Percentiles rank a stretch among this genome's conserved stretches.
These are phyloP conservation scores for Lampropteryx suffumata DNA, from an alignment of 2,888 invertebrate genomes.

Conservation along the genomic window DNA sequence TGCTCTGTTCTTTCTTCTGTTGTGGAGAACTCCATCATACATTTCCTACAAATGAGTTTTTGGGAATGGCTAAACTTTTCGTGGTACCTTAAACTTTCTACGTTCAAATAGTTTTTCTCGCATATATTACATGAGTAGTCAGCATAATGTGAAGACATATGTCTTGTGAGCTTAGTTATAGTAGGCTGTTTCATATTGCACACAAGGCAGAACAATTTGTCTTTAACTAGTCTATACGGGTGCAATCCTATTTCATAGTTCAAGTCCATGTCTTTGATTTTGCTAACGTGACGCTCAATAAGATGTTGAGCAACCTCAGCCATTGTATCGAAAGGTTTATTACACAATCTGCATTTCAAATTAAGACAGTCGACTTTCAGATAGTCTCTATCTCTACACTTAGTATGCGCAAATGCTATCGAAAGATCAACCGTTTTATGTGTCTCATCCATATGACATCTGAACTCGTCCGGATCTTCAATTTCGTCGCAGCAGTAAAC, in stretches of 20 bases:
- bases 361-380: conserved; percentile 61
- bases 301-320: conserved; percentile 48
- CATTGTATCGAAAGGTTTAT: conserved; percentile 39
- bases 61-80: conserved; percentile 21
- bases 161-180: conserved; percentile 36
- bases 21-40: conserved; percentile 34
- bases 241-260: conserved; percentile 24
- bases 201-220: conserved; percentile 22
- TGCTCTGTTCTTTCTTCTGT: conserved; percentile 54
- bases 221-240: conserved; percentile 25
- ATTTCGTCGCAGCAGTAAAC: conserved; percentile 68
- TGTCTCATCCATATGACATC: conserved; percentile 54
- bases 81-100: conserved; percentile 15
- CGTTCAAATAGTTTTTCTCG: conserved; percentile 23
- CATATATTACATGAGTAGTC: conserved; percentile 38
- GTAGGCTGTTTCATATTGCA: conserved; percentile 23
- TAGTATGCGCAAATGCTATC: conserved; percentile 45
- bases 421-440: conserved; percentile 50
- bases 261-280: conserved; percentile 12
- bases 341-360: conserved; percentile 54
- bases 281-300: conserved; percentile 40
- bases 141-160: conserved; percentile 38
- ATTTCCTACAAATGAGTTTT: conserved; percentile 24
- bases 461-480: conserved; percentile 55
- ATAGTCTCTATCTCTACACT: conserved; percentile 11